Percentiles rank a stretch among this genome's conserved stretches.
phyloP scores from a whole-genome alignment of 2,113 vertebrate genomes.

The human region GRCh38 chr1:120183501-120184000 shows the following conservation, averaged over 20 bases:
- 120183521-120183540: too few species aligned
- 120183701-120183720: background rate
- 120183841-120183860: background rate
- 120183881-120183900: background rate
- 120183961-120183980: background rate
- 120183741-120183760: background rate
- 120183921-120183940: background rate
- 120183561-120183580: background rate
- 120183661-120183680: background rate
- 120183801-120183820: background rate
- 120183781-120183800: background rate
- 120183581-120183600: background rate
- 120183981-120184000: background rate
- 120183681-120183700: background rate
- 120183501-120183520: too few species aligned
- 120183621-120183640: background rate
- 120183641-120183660: background rate
- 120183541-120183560: too few species aligned
- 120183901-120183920: background rate
- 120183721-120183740: background rate
- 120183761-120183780: background rate
- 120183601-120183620: background rate
- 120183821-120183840: background rate
- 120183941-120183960: background rate
- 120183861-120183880: background rate